Evolutionary conservation across 2,888 invertebrate genomes (phyloP).

Genomic region (Balanococcus diminutus): DNA sequence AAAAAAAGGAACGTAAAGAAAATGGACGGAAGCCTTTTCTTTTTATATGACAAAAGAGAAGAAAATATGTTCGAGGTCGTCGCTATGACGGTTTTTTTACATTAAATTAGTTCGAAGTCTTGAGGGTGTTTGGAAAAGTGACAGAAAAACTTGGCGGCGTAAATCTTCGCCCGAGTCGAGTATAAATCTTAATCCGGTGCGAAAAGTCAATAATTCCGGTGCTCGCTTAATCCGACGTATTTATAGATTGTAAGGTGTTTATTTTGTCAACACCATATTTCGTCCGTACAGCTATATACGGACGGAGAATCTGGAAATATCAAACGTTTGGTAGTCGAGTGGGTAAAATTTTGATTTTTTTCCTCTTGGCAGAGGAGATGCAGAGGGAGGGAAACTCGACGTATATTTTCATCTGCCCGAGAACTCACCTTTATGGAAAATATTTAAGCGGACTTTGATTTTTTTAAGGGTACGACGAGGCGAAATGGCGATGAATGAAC

Average conservation of each 20-base stretch:
- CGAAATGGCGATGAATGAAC: neutral
- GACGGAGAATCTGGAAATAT: neutral
- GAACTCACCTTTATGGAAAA: slow-evolving; percentile 7
- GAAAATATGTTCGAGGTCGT: slow-evolving; percentile 17
- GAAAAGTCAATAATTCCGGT: slow-evolving; percentile 22
- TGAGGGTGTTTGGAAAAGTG: slow-evolving; percentile 17
- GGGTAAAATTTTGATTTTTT: neutral
- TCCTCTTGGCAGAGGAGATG: too few relatives aligned
- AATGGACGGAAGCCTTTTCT: neutral
- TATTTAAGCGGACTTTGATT: slow-evolving; percentile 12
- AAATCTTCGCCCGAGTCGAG: slow-evolving; percentile 2
- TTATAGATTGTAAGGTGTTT: slow-evolving; percentile 13
- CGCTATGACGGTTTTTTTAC: slow-evolving; percentile 5
- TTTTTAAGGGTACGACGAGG: neutral
- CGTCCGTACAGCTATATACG: neutral
- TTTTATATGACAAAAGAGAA: slow-evolving; percentile 4
- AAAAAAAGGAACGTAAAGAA: neutral
- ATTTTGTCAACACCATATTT: slow-evolving; percentile 22
- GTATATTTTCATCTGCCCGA: neutral
- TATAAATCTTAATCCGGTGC: slow-evolving; percentile 22
- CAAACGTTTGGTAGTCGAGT: neutral
- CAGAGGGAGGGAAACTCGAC: too few relatives aligned
- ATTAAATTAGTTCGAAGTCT: slow-evolving; percentile 17
- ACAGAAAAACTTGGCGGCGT: slow-evolving; percentile 22
- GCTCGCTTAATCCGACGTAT: slow-evolving; percentile 12